Percentiles rank a stretch among this genome's conserved stretches.
phyloP scores from a whole-genome alignment of 1,140 invertebrate genomes.

The Cylas formicarius region DNA sequence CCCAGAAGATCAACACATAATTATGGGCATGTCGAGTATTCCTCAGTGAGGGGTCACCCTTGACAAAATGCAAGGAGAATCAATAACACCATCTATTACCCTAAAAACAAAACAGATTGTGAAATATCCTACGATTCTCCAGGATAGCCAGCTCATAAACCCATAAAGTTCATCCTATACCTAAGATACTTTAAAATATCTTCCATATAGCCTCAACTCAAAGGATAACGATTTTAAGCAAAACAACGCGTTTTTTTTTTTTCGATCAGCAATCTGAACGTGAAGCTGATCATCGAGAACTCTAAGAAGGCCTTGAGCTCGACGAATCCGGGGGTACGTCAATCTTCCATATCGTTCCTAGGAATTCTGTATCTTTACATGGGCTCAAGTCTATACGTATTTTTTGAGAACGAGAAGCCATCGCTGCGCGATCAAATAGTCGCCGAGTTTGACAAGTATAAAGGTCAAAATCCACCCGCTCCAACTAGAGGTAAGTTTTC shows the following conservation, averaged over 20 bases:
- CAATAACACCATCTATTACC: no score
- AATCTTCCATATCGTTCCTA: conserved; percentile 59
- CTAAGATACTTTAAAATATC: no score
- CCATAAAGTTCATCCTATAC: no score
- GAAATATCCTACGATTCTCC: no score
- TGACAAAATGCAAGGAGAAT: no score
- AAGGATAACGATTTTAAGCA: conserved; percentile 12
- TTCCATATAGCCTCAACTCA: conserved; percentile 3
- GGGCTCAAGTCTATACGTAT: conserved; percentile 64
- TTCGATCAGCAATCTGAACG: conserved; percentile 57
- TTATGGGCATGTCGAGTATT: no score
- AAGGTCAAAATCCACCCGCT: conserved; percentile 60
- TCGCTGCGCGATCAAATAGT: conserved; percentile 79
- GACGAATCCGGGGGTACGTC: conserved; percentile 76
- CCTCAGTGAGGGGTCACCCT: no score
- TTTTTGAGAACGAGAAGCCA: conserved; percentile 84
- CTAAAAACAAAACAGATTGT: no score
- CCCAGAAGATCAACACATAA: no score
- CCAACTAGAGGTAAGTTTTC: conserved; percentile 55
- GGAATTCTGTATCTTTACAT: conserved; percentile 75
- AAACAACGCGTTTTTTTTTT: no score
- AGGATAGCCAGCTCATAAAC: no score
- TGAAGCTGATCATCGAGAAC: conserved; percentile 71
- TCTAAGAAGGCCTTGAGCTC: conserved; percentile 77
- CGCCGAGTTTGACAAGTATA: conserved; percentile 77